Conservation (phyloP, 2,797 vertebrate species). For the Etheostoma perlongum region DNA sequence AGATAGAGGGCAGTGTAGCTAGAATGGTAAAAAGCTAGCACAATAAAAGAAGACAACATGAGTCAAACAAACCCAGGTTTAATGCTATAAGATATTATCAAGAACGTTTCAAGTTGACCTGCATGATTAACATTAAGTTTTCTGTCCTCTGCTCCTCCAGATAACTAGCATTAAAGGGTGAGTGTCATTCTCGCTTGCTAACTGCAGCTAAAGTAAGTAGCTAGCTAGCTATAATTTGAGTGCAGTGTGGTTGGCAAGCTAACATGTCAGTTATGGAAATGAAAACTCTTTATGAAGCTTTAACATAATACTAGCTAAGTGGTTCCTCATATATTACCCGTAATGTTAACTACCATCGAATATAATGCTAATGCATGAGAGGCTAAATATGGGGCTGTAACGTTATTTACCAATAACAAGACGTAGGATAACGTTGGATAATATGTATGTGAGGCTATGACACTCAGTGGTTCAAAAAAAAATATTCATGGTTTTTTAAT, state of each 20-base stretch:
- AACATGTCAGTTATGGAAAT: slow-evolving; percentile 29
- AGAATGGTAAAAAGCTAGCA: background rate
- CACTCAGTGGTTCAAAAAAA: background rate
- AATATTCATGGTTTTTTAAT: too few species aligned
- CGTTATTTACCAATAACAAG: background rate
- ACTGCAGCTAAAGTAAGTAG: background rate
- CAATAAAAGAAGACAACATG: slow-evolving; percentile 25
- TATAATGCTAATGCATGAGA: background rate
- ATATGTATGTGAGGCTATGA: background rate
- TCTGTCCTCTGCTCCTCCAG: background rate
- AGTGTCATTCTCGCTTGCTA: slow-evolving; percentile 19
- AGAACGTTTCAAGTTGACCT: rapidly evolving
- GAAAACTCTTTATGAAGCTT: background rate
- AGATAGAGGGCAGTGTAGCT: slow-evolving; percentile 40
- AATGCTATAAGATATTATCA: background rate
- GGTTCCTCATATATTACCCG: background rate
- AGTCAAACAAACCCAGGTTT: background rate
- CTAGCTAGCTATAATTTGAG: too few species aligned
- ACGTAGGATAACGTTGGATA: background rate
- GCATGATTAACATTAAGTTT: rapidly evolving
- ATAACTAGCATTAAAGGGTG: slow-evolving; percentile 15
- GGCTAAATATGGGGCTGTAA: background rate
- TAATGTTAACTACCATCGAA: background rate
- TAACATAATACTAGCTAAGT: background rate
- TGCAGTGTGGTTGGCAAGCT: slow-evolving; percentile 22